phyloP scores from a whole-genome alignment of 2,888 invertebrate genomes.

The Carcina quercana region DNA sequence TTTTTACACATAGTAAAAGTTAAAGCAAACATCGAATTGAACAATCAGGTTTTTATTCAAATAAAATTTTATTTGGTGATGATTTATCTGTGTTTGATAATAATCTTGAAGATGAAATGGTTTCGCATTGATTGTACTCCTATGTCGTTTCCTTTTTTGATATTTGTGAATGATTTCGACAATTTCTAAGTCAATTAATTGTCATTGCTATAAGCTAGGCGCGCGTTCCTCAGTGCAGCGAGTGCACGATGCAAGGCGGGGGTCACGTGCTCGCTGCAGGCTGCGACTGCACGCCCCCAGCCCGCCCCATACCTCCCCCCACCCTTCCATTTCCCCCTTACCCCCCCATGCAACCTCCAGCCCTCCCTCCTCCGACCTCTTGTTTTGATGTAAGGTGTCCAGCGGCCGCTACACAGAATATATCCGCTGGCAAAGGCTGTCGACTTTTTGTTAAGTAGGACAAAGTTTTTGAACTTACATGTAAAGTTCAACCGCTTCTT shows the following conservation, averaged over 20 bases:
- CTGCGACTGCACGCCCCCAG: slow-evolving; percentile 55
- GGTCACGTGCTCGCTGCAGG: slow-evolving; percentile 45
- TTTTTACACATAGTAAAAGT: too few relatives aligned
- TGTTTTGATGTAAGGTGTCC: slow-evolving; percentile 71
- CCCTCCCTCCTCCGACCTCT: slow-evolving; percentile 40
- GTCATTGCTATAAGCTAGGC: too few relatives aligned
- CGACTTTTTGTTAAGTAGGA: slow-evolving; percentile 22
- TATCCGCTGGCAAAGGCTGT: slow-evolving; percentile 12
- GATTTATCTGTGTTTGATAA: too few relatives aligned
- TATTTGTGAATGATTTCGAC: too few relatives aligned
- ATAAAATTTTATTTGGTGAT: too few relatives aligned
- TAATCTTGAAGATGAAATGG: too few relatives aligned
- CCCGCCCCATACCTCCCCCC: slow-evolving; percentile 48
- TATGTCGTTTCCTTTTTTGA: too few relatives aligned
- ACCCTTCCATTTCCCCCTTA: slow-evolving; percentile 26
- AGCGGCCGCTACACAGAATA: slow-evolving; percentile 63
- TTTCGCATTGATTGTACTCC: too few relatives aligned
- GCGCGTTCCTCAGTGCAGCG: slow-evolving; percentile 17
- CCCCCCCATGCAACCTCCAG: slow-evolving; percentile 33
- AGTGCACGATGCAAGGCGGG: slow-evolving; percentile 30
- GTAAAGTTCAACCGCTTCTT: too few relatives aligned
- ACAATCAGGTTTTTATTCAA: too few relatives aligned
- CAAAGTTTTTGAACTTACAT: slow-evolving; percentile 27
- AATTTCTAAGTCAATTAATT: too few relatives aligned
- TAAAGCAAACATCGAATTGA: too few relatives aligned